Base-by-base conservation (phyloP, 37 sponge, comb jelly and placozoan species). In the Spongia lamella region DNA sequence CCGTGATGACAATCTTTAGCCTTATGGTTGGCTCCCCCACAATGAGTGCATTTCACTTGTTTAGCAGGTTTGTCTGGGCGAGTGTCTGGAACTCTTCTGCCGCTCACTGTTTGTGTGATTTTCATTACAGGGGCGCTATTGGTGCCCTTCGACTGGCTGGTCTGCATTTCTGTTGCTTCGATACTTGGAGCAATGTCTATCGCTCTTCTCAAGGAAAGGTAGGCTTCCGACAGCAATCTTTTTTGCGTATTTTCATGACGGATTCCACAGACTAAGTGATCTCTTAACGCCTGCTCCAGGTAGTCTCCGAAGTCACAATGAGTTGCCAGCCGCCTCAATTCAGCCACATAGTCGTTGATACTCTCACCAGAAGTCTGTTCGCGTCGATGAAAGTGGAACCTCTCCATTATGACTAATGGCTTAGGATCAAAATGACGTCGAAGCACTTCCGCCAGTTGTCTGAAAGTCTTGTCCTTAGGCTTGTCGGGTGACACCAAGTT, bases 371-470 rank as follows among this genome's bases (percentile, higher is more conserved):
- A 25, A 26, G 27, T 30, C 63, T 25, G 63, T 56, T 64, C 37
- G 7, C 27, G 66, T 5, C 66, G 66, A 27, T 64, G 66, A 27
- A 64, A 64, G 37, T 64, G 66, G 58, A 56, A 56, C 22, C 22
- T 7, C 26, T 27, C 26, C 58, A 24, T 5, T 56, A 56, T 7
- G 6, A 56, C 58, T 27, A 56, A 24, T 56, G 3, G 58, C 58
- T 56, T 56, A 27, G 58, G 58, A 5, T 56, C 58, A 7, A 56
- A 56, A 56, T 56, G 58, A 27, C 58, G 19, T 37, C 16, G 53
- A n/a, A n/a, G 16, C 9, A 19, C 16, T 51, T 51, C 53, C 14
- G 14, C 17, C 9, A 14, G 21, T 25, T 58, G 29, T 7, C 6
- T 14, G 16, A 6, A 58, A 29, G 60, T 27, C 60, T 17, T 17